Percentiles rank a stretch among this genome's conserved stretches.
phyloP scores from a whole-genome alignment of 2,797 vertebrate species.

The Geotrypetes seraphini region DNA sequence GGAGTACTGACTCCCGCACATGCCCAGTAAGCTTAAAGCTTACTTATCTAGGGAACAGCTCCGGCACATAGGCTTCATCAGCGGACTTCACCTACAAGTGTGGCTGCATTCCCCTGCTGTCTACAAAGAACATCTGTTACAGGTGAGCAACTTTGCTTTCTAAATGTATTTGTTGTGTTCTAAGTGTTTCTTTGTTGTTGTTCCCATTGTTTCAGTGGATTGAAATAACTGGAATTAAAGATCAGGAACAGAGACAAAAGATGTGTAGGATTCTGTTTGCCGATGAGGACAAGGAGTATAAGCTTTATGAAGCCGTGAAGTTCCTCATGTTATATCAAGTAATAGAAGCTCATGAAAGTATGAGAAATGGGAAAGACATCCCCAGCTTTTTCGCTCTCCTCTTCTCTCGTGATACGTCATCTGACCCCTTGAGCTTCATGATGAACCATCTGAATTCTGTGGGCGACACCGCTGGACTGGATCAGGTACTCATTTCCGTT shows the following conservation, averaged over 20 bases:
- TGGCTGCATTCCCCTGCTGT: no score
- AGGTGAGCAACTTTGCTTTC: no score
- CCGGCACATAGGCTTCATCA: no score
- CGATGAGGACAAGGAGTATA: conserved; percentile 49
- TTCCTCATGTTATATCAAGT: conserved; percentile 66
- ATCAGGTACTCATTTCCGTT: conserved; percentile 41
- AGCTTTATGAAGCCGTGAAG: conserved; percentile 60
- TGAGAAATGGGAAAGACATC: conserved; percentile 34
- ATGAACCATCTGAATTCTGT: conserved; percentile 62
- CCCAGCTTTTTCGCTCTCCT: conserved; percentile 45
- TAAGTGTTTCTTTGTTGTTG: neutral
- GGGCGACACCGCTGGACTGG: conserved; percentile 51
- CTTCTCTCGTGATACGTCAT: conserved; percentile 53
- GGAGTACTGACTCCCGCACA: no score
- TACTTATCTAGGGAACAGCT: no score
- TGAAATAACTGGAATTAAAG: conserved; percentile 49
- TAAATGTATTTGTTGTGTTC: no score
- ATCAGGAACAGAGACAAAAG: conserved; percentile 42
- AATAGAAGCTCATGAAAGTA: conserved; percentile 51
- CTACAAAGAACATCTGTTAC: no score
- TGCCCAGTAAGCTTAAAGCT: no score
- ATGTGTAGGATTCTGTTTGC: conserved; percentile 52
- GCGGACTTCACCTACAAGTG: no score
- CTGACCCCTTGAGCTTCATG: conserved; percentile 67
- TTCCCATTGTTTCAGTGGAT: conserved; percentile 43